Conservation (phyloP, 2,888 invertebrate genomes). For the Euproctis similis region DNA sequence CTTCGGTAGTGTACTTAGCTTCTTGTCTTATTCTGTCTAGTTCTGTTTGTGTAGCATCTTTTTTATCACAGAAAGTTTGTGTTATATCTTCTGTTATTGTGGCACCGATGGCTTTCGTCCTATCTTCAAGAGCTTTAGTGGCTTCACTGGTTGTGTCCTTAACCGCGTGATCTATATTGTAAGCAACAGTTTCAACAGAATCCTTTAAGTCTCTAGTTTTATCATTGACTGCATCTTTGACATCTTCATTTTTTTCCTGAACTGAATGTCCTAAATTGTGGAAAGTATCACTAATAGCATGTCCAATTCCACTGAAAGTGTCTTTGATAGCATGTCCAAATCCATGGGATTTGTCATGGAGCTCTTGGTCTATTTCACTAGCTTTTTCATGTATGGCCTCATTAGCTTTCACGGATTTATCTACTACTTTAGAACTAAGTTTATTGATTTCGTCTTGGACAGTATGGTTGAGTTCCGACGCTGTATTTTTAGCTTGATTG, state of each 20-base stretch:
- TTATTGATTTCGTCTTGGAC: conserved; percentile 14
- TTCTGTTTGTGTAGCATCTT: conserved; percentile 47
- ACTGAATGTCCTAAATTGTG: conserved; percentile 18
- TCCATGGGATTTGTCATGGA: conserved; percentile 21
- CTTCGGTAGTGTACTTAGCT: conserved; percentile 60
- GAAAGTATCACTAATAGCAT: conserved; percentile 26
- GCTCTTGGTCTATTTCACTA: conserved; percentile 15
- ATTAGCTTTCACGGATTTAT: conserved; percentile 14
- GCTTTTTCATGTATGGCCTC: conserved; percentile 17
- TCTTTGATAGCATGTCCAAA: conserved; percentile 24
- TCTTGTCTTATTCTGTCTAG: conserved; percentile 60
- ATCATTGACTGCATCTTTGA: conserved; percentile 19
- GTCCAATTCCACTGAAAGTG: conserved; percentile 22
- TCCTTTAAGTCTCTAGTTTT: conserved; percentile 25
- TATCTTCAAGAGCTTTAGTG: conserved; percentile 28
- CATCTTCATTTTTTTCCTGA: conserved; percentile 26
- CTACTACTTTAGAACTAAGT: conserved; percentile 11
- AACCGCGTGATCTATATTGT: conserved; percentile 16
- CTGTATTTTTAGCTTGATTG: conserved; percentile 20
- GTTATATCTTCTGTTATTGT: conserved; percentile 35
- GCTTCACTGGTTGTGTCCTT: conserved; percentile 25
- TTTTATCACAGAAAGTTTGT: conserved; percentile 36
- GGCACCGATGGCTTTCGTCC: conserved; percentile 32
- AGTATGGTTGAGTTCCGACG: conserved; percentile 12
- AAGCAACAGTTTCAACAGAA: conserved; percentile 16